Base-by-base conservation (phyloP, 1,140 invertebrate genomes). In the Atta cephalotes region DNA sequence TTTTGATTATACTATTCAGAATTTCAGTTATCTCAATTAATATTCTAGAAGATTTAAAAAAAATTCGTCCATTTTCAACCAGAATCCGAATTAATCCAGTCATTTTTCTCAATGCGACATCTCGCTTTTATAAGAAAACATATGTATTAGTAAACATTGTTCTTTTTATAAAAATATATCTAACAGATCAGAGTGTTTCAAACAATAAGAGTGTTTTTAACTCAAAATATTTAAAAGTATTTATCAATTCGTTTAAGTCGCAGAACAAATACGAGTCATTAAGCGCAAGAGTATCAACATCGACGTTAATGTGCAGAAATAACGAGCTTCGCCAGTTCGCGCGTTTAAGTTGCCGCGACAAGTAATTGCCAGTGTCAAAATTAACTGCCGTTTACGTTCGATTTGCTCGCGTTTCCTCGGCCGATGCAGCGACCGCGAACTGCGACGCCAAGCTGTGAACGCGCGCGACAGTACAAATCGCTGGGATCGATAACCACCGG, bases 381-480 rank as follows among this genome's bases (percentile, higher is more conserved):
- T 84, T 84, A 84, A 84, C 80, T 74, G 70, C 80, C 60, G 80
- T 84, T 84, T 84, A 84, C 70, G 18, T 74, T 84, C 80, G 80
- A 84, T 84, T 84, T 84, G 80, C 70, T 84, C 80, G 70, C 80
- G 70, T 63, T 63, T 62, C 4, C 49, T 35, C 49, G 25, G 21
- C 58, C 21, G 25, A 28, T 12, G 25, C 9, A n/a, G 21, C 18
- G 71, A 56, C 25, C 70, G 49, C n/a, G 68, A 14, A 51, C 49
- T 53, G 21, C 21, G 28, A 74, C 18, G 60, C 25, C 74, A 35
- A 16, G 63, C n/a, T 28, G 45, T 45, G 63, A 80, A 71, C 66
- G 79, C 65, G 66, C 66, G 53, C 80, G 80, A 82, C 80, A 60
- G 35, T 82, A 82, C 80, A 82, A 82, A 82, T 82, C 82, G 49